phyloP scores from a whole-genome alignment of 2,113 vertebrate species.

The Macrotus californicus region DNA sequence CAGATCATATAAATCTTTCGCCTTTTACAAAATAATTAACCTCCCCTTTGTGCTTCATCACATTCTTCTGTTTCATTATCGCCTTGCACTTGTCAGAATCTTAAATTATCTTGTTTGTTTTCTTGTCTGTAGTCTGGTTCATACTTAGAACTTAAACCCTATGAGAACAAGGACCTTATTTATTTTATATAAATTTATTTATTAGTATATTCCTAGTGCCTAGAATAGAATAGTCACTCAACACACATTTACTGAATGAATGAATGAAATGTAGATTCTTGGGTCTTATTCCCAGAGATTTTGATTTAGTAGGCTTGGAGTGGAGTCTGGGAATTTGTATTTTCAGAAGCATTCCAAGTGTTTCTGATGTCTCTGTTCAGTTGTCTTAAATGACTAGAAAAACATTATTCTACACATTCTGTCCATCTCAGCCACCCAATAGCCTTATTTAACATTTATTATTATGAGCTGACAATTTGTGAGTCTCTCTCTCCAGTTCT shows the following conservation, averaged over 20 bases:
- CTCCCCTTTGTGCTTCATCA: not conserved
- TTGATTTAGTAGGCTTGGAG: not conserved
- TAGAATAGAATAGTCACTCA: not conserved
- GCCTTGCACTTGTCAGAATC: not conserved
- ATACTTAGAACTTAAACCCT: not conserved
- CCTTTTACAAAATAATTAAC: not conserved
- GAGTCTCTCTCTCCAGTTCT: not conserved
- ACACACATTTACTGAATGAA: not conserved
- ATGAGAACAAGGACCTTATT: not conserved
- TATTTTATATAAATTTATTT: no score
- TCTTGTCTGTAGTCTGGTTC: not conserved
- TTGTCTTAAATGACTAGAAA: constrained; percentile 16
- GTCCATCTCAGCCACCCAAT: not conserved
- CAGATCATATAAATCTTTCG: no score
- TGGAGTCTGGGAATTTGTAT: not conserved
- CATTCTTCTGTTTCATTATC: not conserved
- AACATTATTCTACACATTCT: not conserved
- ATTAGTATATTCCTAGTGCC: not conserved
- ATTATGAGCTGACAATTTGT: not conserved
- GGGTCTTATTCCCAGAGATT: not conserved
- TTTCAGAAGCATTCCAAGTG: not conserved
- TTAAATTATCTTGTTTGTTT: constrained; percentile 11
- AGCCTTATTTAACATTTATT: not conserved
- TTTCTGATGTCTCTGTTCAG: not conserved
- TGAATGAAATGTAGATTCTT: not conserved